phyloP scores from a whole-genome alignment of 1,140 invertebrate genomes.

The Myzus persicae region DNA sequence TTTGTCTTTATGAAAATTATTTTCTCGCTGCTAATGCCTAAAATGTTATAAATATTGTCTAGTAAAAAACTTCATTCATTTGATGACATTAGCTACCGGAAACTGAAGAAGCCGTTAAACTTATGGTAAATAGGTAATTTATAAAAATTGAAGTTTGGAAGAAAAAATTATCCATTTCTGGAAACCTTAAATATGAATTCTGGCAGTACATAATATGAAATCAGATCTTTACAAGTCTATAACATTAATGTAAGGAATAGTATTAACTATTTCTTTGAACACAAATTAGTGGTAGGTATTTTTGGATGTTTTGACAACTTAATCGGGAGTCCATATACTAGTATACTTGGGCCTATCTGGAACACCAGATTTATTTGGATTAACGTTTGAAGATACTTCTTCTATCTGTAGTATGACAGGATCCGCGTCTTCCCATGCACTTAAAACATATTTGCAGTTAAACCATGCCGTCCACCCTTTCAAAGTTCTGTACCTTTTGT shows the following conservation, averaged over 20 bases:
- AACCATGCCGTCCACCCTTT: too few species aligned
- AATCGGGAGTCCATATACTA: neutral
- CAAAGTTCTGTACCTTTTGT: neutral
- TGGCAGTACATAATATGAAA: neutral
- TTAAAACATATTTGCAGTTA: too few species aligned
- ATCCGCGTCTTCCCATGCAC: too few species aligned
- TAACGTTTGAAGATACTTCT: too few species aligned
- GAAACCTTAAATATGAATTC: neutral
- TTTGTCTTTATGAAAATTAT: too few species aligned
- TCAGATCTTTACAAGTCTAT: neutral
- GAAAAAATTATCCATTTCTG: neutral
- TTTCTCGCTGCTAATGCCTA: too few species aligned
- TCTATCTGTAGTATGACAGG: too few species aligned
- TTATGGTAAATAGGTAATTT: neutral
- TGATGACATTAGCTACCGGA: neutral
- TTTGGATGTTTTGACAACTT: neutral
- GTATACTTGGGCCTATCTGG: too few species aligned
- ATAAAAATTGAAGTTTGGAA: neutral
- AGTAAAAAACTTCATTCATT: neutral
- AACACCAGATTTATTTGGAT: too few species aligned
- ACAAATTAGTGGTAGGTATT: conserved; percentile 3
- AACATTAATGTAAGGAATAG: neutral
- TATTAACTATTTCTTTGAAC: neutral
- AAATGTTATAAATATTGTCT: neutral
- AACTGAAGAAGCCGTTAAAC: neutral